These are phyloP conservation scores for Diploptera punctata DNA, from an alignment of 2,888 invertebrate genomes.

Conservation along the genomic window DNA sequence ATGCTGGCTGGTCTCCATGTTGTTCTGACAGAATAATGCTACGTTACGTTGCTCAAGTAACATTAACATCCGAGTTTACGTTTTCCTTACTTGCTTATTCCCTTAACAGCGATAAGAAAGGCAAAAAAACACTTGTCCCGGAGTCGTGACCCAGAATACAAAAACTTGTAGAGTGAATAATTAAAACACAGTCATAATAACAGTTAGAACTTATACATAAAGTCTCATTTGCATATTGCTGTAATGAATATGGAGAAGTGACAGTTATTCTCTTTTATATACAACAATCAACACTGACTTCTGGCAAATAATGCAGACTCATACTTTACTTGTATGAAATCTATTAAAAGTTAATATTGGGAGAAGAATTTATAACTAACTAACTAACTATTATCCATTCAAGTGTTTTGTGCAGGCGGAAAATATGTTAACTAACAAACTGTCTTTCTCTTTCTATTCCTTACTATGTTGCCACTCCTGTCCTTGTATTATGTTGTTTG, in stretches of 20 bases:
- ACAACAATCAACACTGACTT: too few relatives aligned
- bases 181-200: conserved; percentile 36
- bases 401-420: too few relatives aligned
- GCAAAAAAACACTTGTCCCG: conserved; percentile 56
- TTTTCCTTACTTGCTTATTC: conserved; percentile 28
- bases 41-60: conserved; percentile 21
- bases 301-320: too few relatives aligned
- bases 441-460: too few relatives aligned
- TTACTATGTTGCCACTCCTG: too few relatives aligned
- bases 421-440: too few relatives aligned
- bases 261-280: conserved; percentile 26
- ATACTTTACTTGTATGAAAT: too few relatives aligned
- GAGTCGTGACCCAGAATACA: conserved; percentile 52
- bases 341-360: too few relatives aligned
- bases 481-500: too few relatives aligned
- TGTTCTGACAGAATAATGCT: conserved; percentile 22
- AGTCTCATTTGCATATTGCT: background rate
- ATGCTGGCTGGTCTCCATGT: conserved; percentile 19
- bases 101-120: conserved; percentile 25
- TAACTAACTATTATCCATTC: too few relatives aligned
- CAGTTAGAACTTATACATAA: conserved; percentile 25
- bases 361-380: too few relatives aligned
- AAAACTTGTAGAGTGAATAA: conserved; percentile 32
- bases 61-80: conserved; percentile 29
- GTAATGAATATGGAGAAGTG: conserved; percentile 18